phyloP scores from a whole-genome alignment of 2,113 vertebrate genomes.

The Melanostigma gelatinosum region DNA sequence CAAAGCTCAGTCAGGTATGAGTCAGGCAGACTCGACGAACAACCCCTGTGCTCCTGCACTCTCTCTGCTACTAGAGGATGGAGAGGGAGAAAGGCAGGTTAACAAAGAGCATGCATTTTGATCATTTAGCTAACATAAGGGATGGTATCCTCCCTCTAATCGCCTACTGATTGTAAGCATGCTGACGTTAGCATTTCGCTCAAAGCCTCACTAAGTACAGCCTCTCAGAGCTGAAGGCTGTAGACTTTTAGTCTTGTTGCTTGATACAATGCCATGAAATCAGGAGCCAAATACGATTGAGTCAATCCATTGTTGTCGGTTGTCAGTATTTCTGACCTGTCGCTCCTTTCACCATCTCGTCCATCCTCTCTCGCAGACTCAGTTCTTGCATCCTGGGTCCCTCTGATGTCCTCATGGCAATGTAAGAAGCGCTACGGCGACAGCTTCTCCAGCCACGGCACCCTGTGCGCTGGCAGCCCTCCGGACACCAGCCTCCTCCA shows the following conservation, averaged over 20 bases:
- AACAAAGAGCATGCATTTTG: background rate
- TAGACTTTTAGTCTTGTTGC: no score
- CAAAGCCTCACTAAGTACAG: no score
- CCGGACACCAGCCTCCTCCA: slow-evolving; percentile 84
- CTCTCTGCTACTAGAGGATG: background rate
- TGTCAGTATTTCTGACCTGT: background rate
- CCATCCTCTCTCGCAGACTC: slow-evolving; percentile 72
- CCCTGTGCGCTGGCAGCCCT: slow-evolving; percentile 91
- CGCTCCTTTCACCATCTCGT: background rate
- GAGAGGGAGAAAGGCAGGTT: background rate
- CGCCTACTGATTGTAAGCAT: background rate
- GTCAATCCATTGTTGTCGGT: background rate
- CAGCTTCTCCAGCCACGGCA: slow-evolving; percentile 88
- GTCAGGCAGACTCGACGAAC: background rate
- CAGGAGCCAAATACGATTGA: no score
- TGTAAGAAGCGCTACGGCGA: slow-evolving; percentile 87
- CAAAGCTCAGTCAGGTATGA: background rate
- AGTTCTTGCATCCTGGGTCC: slow-evolving; percentile 88
- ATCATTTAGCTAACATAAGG: background rate
- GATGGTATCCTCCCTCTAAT: background rate
- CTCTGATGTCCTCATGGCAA: slow-evolving; percentile 87
- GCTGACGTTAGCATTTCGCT: background rate
- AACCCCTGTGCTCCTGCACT: background rate
- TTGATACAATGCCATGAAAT: background rate
- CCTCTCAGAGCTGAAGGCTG: no score